These are phyloP conservation scores for Drosophila hamatofila DNA, from an alignment of 2,888 invertebrate genomes.

Conservation along the genomic window DNA sequence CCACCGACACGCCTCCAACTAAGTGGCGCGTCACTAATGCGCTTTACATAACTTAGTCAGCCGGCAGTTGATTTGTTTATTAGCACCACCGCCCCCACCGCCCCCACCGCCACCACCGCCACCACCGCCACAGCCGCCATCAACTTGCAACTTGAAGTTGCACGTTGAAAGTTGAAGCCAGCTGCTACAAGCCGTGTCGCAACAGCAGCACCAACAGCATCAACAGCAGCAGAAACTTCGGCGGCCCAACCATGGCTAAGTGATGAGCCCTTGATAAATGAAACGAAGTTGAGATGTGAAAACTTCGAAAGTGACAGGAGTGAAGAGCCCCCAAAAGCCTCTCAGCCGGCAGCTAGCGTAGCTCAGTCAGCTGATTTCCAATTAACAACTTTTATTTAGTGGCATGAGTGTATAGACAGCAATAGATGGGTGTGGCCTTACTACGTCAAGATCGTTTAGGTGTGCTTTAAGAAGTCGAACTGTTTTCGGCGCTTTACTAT, in stretches of 20 bases:
- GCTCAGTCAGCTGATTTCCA: background rate
- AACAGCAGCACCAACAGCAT: too few relatives aligned
- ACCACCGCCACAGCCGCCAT: conserved; percentile 3
- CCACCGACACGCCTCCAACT: background rate
- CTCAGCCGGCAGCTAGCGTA: background rate
- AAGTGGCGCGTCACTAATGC: conserved; percentile 45
- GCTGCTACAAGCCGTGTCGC: conserved; percentile 24
- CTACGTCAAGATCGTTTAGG: too few relatives aligned
- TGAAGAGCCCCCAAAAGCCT: background rate
- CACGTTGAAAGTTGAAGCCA: conserved; percentile 38
- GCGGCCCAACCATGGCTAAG: background rate
- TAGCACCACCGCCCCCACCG: conserved; percentile 8
- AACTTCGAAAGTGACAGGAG: background rate
- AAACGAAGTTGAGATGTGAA: conserved; percentile 26
- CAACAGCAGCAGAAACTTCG: background rate
- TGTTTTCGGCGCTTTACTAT: too few relatives aligned
- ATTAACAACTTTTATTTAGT: background rate
- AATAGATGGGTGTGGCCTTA: too few relatives aligned
- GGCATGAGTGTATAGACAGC: background rate
- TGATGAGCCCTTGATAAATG: conserved; percentile 61
- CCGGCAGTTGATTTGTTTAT: conserved; percentile 61
- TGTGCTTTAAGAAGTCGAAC: too few relatives aligned
- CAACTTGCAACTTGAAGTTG: conserved; percentile 19
- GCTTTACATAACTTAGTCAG: conserved; percentile 62
- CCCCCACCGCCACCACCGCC: conserved; percentile 3